Evolutionary conservation across 2,888 invertebrate species (phyloP).

Genomic region (Neoascia interrupta): DNA sequence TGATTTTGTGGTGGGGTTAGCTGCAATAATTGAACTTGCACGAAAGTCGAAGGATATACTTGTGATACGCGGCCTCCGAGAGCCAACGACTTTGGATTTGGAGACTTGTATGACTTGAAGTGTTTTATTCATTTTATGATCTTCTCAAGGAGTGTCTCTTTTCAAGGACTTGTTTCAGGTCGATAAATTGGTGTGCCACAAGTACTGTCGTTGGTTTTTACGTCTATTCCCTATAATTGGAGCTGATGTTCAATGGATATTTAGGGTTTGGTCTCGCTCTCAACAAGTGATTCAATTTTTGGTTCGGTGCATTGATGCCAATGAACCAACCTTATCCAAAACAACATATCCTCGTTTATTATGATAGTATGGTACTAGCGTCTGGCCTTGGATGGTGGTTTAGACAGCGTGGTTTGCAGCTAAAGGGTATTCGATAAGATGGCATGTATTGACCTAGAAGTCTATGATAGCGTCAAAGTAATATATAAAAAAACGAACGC

Average conservation of each 20-base stretch:
- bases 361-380: no score
- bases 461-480: no score
- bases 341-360: no score
- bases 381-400: no score
- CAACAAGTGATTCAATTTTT: no score
- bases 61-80: not conserved
- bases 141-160: conserved; percentile 5
- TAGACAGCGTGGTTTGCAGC: no score
- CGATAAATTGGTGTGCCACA: not conserved
- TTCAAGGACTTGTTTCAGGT: conserved; percentile 15
- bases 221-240: conserved; percentile 25
- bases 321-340: no score
- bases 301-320: no score
- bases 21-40: conserved; percentile 18
- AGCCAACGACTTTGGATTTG: not conserved
- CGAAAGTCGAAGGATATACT: not conserved
- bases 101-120: conserved; percentile 13
- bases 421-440: no score
- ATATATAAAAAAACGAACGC: no score
- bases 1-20: not conserved
- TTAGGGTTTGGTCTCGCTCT: not conserved
- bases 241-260: not conserved
- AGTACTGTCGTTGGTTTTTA: not conserved
- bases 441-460: no score
- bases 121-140: conserved; percentile 1